Percentiles rank a stretch among this genome's conserved stretches.
Evolutionary conservation across 2,113 vertebrate species (phyloP).

Genomic region (Dipodomys spectabilis): DNA sequence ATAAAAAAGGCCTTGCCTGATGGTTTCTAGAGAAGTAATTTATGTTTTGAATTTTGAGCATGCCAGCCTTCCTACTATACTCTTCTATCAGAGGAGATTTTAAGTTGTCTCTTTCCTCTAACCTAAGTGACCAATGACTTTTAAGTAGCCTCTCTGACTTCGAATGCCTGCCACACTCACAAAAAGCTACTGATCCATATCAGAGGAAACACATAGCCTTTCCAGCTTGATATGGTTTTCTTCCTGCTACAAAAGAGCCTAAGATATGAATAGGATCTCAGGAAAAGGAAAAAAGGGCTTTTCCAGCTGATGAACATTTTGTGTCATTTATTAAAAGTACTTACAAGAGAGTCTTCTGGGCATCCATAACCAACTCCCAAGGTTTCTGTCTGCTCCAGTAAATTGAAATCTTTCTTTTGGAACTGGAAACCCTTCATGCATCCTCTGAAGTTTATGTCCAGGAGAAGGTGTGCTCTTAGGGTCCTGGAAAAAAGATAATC

Average conservation of each 20-base stretch:
- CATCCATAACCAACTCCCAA: conserved; percentile 97
- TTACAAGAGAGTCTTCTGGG: conserved; percentile 96
- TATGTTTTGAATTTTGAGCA: background rate
- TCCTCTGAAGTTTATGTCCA: conserved; percentile 90
- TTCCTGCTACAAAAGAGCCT: conserved; percentile 11
- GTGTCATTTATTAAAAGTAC: conserved; percentile 66
- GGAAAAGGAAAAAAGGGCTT: background rate
- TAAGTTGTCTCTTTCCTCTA: background rate
- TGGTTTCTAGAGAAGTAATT: background rate
- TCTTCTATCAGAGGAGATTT: background rate
- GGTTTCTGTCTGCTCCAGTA: conserved; percentile 95
- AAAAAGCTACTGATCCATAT: background rate
- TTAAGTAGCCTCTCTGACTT: background rate
- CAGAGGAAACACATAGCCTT: background rate
- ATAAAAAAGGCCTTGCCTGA: background rate
- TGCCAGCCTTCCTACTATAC: background rate
- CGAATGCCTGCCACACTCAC: background rate
- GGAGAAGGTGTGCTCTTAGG: conserved; percentile 89
- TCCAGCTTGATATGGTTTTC: conserved; percentile 1
- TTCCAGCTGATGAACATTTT: background rate
- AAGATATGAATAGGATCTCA: background rate
- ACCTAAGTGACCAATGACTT: background rate
- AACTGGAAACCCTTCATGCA: conserved; percentile 99
- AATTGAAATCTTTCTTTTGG: conserved; percentile 98
- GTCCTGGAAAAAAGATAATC: conserved; percentile 72